These are phyloP conservation scores for Serranochromis macrocephalus DNA, from an alignment of 2,113 vertebrate species.

Conservation along the genomic window DNA sequence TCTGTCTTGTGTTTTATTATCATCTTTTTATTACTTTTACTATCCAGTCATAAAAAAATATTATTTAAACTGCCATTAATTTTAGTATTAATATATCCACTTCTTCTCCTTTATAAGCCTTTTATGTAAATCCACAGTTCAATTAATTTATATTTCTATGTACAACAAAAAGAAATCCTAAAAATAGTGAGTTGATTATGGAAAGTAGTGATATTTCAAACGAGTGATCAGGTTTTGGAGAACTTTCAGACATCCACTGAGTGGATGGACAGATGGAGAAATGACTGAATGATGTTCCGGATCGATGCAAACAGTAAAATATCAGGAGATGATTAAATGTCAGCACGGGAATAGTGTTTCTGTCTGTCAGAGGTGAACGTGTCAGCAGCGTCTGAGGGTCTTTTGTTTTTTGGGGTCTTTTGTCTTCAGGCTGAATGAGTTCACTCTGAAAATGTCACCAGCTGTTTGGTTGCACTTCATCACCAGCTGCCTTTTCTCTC, in stretches of 20 bases:
- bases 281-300: background rate
- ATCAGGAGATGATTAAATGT: slow-evolving; percentile 39
- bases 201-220: background rate
- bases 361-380: background rate
- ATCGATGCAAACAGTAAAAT: background rate
- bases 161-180: background rate
- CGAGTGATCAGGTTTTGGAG: background rate
- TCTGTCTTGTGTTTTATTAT: background rate
- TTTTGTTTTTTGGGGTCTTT: slow-evolving; percentile 29
- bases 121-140: background rate
- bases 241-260: background rate
- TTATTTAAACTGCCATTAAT: background rate
- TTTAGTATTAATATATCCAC: background rate
- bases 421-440: slow-evolving; percentile 33
- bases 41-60: background rate
- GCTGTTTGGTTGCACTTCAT: slow-evolving; percentile 8
- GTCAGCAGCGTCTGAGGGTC: background rate
- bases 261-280: background rate
- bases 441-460: slow-evolving; percentile 47
- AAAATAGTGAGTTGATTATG: background rate
- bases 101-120: background rate
- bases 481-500: background rate
- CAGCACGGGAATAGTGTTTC: background rate
- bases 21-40: background rate
- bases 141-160: background rate